Evolutionary conservation across 2,797 vertebrate species (phyloP), one percentile per base, ranked within the genome.

Genomic region (Agapornis canus): DNA sequence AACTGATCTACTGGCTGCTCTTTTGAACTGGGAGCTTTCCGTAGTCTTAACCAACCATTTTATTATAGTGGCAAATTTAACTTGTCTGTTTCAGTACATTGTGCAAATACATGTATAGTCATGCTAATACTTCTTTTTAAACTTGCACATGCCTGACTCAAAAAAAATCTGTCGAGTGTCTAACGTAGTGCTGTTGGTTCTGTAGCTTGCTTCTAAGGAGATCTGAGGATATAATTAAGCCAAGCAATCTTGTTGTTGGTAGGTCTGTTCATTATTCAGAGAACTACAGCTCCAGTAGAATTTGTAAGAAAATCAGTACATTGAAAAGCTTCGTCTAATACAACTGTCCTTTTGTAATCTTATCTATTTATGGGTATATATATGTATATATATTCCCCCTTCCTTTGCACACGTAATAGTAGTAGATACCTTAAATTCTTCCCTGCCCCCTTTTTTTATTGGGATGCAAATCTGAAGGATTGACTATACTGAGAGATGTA

Each of bases 121-220:
- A 27, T 48, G 60, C 25, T 86, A 45, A 35, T 80, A 39, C 27
- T 93, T 87, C 32, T 77, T 26, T 82, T 72, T 64, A 83, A 32
- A 21, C 13, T 60, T 73, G 43, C 25, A 81, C 60, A 26, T 73
- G 21, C 42, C 45, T 32, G 42, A 29, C 26, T 78, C 35, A 16
- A 57, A 13, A 13, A 83, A 76, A 79, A 77, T n/a, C 39, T 81
- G 23, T 51, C 40, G 26, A 16, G 57, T 59, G 22, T 71, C 48
- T 29, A 49, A 27, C 23, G 19, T 10, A 57, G 21, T 81, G 65
- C 52, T 26, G 16, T 66, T 32, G 27, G 15, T 78, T 78, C 73
- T 89, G n/a, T 29, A 73, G 43, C 40, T 19, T 78, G 31, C 78
- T 84, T 92, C 57, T 81, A 48, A 68, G 61, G 57, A 75, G 48